Evolutionary conservation across 2,113 vertebrate genomes (phyloP).

Genomic region (Psittacus erithacus): DNA sequence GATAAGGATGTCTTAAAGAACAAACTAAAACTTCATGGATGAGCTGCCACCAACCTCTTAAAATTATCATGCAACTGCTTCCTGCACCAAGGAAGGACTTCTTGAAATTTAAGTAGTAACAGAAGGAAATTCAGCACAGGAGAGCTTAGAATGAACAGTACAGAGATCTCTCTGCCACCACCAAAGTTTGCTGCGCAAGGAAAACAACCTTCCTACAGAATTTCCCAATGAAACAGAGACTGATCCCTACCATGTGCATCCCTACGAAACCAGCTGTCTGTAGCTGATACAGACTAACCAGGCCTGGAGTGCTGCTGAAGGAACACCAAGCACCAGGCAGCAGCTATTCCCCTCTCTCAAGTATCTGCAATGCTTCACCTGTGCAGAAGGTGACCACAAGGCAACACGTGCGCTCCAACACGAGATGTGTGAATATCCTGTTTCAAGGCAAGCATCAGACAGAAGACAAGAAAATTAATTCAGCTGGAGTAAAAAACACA

Average conservation of each 20-base stretch:
- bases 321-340: not conserved
- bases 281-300: not conserved
- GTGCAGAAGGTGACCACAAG: slow-evolving; percentile 94
- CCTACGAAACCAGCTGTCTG: not conserved
- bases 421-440: slow-evolving; percentile 96
- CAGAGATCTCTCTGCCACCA: accelerated
- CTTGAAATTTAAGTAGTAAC: not conserved
- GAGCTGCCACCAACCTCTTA: not conserved
- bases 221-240: not conserved
- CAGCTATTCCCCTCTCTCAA: not conserved
- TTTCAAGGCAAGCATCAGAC: not conserved
- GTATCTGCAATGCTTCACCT: slow-evolving; percentile 72
- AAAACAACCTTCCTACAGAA: not conserved
- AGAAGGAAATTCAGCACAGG: not conserved
- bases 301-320: not conserved
- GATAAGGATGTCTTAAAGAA: not conserved
- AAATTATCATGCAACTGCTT: not conserved
- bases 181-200: not conserved
- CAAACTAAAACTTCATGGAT: not conserved
- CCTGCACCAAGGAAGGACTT: not conserved
- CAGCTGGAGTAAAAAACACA: not conserved
- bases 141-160: not conserved
- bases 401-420: slow-evolving; percentile 88
- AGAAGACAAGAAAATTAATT: not conserved
- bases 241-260: accelerated